Base-by-base conservation (phyloP, 1,140 invertebrate genomes). In the Venustaconcha ellipsiformis region DNA sequence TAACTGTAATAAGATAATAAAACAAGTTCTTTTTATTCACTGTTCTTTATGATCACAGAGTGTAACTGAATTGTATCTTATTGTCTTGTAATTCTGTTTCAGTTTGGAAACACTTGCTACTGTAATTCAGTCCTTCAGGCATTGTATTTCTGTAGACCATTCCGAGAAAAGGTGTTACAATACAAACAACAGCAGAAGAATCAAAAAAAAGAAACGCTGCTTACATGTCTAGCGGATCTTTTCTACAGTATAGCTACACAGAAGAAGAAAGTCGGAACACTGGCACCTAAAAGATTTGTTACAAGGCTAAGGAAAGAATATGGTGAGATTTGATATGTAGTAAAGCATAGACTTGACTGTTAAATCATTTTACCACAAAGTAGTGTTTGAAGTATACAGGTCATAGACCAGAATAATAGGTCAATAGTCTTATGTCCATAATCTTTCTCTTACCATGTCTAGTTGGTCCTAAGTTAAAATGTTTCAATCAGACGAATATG, bases 61-160 rank as follows among this genome's bases (percentile, higher is more conserved):
- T 48, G 37, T 48, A 48, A 48, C 20, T 72, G 17, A 14, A 23
- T 73, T 67, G 0, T 37, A 58, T 66, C 55, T 37, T 59, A 59
- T 11, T 65, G 57, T 23, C 68, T 63, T 68, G 26, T 26, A 55
- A 57, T 18, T 72, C 72, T 14, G 73, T 85, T 86, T 59, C 84
- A 99, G 97, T 99, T 99, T 93, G 99, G 99, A 72, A 99, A 99
- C 91, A 99, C 99, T 14, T 99, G 99, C 91, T 99, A 99, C 88
- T 99, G 97, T 89, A 99, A 99, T 91, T 99, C 97, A 60, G 99
- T 99, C 71, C 92, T 99, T 72, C 99, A 99, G 94, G 99, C 99
- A 23, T 92, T 99, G 71, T 99, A 99, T 89, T 99, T 99, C 90
- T 99, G 99, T 90, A 95, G 97, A 88, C 98, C 98, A 78, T 99